phyloP scores from a whole-genome alignment of 2,888 invertebrate genomes.

The Toxonevra muliebris region DNA sequence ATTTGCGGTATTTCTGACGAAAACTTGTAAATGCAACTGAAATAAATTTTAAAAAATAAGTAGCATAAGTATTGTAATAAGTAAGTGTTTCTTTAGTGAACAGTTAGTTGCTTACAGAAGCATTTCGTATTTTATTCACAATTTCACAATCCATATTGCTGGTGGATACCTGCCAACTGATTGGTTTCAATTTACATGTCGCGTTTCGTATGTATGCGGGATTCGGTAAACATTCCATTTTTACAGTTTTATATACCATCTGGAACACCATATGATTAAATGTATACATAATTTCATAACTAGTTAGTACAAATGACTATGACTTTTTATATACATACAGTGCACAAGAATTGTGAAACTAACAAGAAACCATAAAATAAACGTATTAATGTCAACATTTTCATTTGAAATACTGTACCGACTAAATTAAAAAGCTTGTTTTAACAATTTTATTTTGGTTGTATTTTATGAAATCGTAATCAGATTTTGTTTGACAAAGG shows the following conservation, averaged over 20 bases:
- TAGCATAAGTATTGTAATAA: not conserved
- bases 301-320: too few relatives aligned
- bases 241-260: conserved; percentile 18
- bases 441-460: too few relatives aligned
- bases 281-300: too few relatives aligned
- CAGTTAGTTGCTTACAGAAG: conserved; percentile 14
- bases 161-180: conserved; percentile 16
- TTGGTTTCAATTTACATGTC: conserved; percentile 16
- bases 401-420: too few relatives aligned
- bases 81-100: not conserved
- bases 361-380: too few relatives aligned
- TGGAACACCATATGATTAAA: too few relatives aligned
- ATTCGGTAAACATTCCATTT: conserved; percentile 26
- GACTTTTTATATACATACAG: too few relatives aligned
- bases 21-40: conserved; percentile 24
- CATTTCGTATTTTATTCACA: conserved; percentile 12
- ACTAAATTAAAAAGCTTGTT: too few relatives aligned
- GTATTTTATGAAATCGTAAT: too few relatives aligned
- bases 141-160: conserved; percentile 30
- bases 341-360: too few relatives aligned
- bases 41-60: not conserved
- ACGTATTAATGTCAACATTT: too few relatives aligned
- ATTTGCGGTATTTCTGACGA: conserved; percentile 22
- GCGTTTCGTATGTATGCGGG: conserved; percentile 18
- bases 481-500: too few relatives aligned